phyloP scores from a whole-genome alignment of 1,140 invertebrate genomes.

The Bombus waltoni region DNA sequence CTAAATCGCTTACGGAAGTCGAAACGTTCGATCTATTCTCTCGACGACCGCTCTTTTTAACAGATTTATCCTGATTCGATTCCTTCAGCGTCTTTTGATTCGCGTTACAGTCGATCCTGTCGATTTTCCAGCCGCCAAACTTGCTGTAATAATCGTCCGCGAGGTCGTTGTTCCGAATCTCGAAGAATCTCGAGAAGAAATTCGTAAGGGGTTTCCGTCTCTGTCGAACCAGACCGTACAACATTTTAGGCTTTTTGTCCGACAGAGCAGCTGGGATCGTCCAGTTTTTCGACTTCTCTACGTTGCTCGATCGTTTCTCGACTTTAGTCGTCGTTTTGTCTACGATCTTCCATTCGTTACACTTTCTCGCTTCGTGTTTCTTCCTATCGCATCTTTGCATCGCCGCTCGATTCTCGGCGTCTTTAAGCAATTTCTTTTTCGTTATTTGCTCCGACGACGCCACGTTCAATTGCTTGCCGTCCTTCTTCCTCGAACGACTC shows the following conservation, averaged over 20 bases:
- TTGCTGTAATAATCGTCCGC: background rate
- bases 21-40: background rate
- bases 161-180: background rate
- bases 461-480: background rate
- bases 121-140: background rate
- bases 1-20: slow-evolving; percentile 5
- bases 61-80: too few species aligned
- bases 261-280: slow-evolving; percentile 15
- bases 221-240: slow-evolving; percentile 22
- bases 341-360: background rate
- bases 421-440: background rate
- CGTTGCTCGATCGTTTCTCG: background rate
- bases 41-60: too few species aligned
- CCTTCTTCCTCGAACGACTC: background rate
- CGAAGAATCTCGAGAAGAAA: slow-evolving; percentile 27
- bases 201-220: background rate
- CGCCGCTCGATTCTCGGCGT: background rate
- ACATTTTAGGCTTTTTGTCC: slow-evolving; percentile 35
- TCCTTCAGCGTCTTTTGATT: background rate
- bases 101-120: background rate
- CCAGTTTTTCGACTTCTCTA: slow-evolving; percentile 38
- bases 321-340: background rate
- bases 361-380: background rate
- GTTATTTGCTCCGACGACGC: background rate
- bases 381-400: background rate